Evolutionary conservation across 1,140 invertebrate genomes (phyloP).

Genomic region (Theocolax elegans): DNA sequence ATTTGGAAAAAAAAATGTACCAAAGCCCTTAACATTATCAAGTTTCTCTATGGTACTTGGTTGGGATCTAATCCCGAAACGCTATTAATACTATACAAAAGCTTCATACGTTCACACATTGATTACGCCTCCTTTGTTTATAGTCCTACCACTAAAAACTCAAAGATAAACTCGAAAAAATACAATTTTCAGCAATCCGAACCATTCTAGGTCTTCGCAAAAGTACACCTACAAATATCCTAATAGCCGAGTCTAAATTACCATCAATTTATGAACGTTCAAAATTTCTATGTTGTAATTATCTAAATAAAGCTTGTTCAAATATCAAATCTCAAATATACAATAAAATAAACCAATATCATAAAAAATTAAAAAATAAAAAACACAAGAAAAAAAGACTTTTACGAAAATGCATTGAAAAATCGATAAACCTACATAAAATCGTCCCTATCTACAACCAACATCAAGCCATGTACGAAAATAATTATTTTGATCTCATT

Average conservation of each 20-base stretch:
- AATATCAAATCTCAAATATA: background rate
- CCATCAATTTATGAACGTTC: background rate
- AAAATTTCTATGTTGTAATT: background rate
- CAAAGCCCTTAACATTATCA: background rate
- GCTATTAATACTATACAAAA: background rate
- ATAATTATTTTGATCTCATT: too few species aligned
- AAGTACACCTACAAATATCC: slow-evolving; percentile 20
- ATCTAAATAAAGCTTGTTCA: background rate
- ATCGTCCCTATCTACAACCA: too few species aligned
- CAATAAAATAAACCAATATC: too few species aligned
- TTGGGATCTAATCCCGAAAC: background rate
- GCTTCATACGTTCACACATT: background rate
- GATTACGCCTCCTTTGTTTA: slow-evolving; percentile 14
- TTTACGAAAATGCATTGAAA: too few species aligned
- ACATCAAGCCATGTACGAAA: too few species aligned
- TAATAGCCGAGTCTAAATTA: slow-evolving; percentile 13
- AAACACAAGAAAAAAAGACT: too few species aligned
- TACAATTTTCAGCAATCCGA: background rate
- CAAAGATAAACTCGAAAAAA: background rate
- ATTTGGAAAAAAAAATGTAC: background rate
- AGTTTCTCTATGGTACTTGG: slow-evolving; percentile 20
- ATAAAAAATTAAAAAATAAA: too few species aligned
- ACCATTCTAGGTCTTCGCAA: background rate
- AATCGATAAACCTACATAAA: too few species aligned
- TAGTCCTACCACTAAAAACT: background rate